Evolutionary conservation across 2,888 invertebrate genomes (phyloP), one percentile per base, ranked within the genome.

Genomic region (Gryllus longicercus): DNA sequence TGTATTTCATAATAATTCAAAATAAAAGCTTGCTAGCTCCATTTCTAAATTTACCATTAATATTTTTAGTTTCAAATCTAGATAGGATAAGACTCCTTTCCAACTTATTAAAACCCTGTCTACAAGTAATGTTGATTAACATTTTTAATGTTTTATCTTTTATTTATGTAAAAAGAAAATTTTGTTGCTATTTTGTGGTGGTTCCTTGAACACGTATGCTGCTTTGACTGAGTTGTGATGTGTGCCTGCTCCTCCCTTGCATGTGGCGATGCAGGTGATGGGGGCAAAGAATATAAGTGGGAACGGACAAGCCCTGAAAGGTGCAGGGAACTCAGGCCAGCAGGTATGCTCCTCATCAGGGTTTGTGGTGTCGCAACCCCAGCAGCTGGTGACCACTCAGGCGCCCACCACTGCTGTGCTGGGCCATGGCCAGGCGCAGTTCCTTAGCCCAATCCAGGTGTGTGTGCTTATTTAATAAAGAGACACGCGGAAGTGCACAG

Each of bases 361-460:
- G 18, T 81, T 82, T 78, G 81, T 84, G 81, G 83, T 84, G 18
- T 83, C 84, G n/a, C 87, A 82, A 85, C 87, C 83, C 85, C 88
- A 84, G 84, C 86, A 81, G 90, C 91, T 81, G 90, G 91, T 82
- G 90, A 93, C 83, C 11, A 84, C 84, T 16, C 85, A 84, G 82
- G 84, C 85, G 21, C 92, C 92, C 77, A 82, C 84, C 51, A 82
- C 82, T 85, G 92, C 93, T 1, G 91, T 94, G 88, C 88, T 92
- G 50, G 89, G 91, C 18, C 81, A 79, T 74, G 83, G 84, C 51
- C 92, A 91, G 80, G 91, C 93, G 3, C 94, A 94, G 87, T 91
- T 94, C 84, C 91, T 94, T 83, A 92, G 92, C 85, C 93, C 93
- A 0, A 86, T 94, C 83, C 93, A 93, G 88, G 92, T 91, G 86